phyloP scores from a whole-genome alignment of 2,888 invertebrate species.

The Chaetoderma sp. region DNA sequence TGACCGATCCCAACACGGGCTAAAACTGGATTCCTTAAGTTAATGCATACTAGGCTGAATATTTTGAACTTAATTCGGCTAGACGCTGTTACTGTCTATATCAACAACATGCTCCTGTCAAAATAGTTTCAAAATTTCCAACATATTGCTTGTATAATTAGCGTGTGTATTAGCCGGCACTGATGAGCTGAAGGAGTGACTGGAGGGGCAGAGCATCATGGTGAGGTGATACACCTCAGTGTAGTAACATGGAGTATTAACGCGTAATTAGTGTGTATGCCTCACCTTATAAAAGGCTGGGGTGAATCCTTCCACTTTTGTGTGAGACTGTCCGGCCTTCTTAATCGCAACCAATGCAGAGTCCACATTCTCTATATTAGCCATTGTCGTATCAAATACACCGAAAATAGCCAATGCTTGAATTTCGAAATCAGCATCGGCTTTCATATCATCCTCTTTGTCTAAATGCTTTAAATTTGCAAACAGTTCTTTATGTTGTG shows the following conservation, averaged over 20 bases:
- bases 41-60: too few species aligned
- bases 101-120: too few species aligned
- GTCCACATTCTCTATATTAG: constrained; percentile 50
- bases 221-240: background rate
- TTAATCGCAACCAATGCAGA: constrained; percentile 25
- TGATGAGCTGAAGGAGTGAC: too few species aligned
- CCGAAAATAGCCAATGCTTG: constrained; percentile 48
- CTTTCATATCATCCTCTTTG: constrained; percentile 46
- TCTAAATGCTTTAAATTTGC: constrained; percentile 37
- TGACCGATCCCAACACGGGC: too few species aligned
- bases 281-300: constrained; percentile 34
- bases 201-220: too few species aligned
- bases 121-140: too few species aligned
- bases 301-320: constrained; percentile 28
- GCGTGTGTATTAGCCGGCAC: too few species aligned
- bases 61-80: too few species aligned
- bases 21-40: too few species aligned
- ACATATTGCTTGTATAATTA: too few species aligned
- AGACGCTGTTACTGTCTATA: too few species aligned
- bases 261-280: background rate
- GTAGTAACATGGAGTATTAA: background rate
- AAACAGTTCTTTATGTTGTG: constrained; percentile 42
- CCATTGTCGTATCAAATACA: constrained; percentile 53
- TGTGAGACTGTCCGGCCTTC: constrained; percentile 18
- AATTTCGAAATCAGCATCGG: constrained; percentile 47